A percentile compares a stretch with the other conserved stretches of the same genome.
Evolutionary conservation across 2,888 invertebrate species (phyloP).

Genomic region (Branchipolynoe longqiensis): DNA sequence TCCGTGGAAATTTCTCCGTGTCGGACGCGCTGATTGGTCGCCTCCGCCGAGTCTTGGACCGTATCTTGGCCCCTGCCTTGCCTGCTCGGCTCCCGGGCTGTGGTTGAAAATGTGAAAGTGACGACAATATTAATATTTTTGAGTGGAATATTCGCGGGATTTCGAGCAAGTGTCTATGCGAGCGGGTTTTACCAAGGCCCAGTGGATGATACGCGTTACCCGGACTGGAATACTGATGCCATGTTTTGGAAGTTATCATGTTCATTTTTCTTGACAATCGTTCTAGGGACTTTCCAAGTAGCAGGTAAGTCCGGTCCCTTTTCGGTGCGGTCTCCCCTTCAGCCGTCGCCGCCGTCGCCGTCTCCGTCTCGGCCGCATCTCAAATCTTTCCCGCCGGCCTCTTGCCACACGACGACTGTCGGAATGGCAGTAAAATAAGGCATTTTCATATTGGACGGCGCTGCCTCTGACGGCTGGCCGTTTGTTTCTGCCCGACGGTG

Average conservation of each 20-base stretch:
- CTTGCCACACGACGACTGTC: not conserved
- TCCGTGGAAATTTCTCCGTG: slow-evolving; percentile 46
- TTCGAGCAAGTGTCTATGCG: slow-evolving; percentile 35
- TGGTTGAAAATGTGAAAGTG: slow-evolving; percentile 26
- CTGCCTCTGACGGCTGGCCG: not conserved
- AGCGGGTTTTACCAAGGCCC: slow-evolving; percentile 40
- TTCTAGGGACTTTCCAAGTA: slow-evolving; percentile 56
- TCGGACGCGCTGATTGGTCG: slow-evolving; percentile 28
- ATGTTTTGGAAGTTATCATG: slow-evolving; percentile 59
- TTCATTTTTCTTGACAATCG: slow-evolving; percentile 55
- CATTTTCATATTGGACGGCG: not conserved
- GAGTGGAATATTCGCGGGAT: slow-evolving; percentile 42
- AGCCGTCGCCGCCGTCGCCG: no score
- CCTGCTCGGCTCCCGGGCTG: not conserved
- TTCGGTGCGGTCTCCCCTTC: slow-evolving; percentile 10
- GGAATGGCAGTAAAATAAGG: not conserved
- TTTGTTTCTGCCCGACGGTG: not conserved
- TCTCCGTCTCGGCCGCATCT: not conserved
- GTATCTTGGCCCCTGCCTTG: slow-evolving; percentile 38
- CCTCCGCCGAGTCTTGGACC: slow-evolving; percentile 25
- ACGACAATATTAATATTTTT: slow-evolving; percentile 45
- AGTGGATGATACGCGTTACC: slow-evolving; percentile 53
- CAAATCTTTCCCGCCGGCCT: slow-evolving; percentile 6
- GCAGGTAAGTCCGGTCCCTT: slow-evolving; percentile 30
- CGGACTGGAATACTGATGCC: slow-evolving; percentile 54